phyloP scores from a whole-genome alignment of 2,888 invertebrate genomes.

The Escarpia spicata region DNA sequence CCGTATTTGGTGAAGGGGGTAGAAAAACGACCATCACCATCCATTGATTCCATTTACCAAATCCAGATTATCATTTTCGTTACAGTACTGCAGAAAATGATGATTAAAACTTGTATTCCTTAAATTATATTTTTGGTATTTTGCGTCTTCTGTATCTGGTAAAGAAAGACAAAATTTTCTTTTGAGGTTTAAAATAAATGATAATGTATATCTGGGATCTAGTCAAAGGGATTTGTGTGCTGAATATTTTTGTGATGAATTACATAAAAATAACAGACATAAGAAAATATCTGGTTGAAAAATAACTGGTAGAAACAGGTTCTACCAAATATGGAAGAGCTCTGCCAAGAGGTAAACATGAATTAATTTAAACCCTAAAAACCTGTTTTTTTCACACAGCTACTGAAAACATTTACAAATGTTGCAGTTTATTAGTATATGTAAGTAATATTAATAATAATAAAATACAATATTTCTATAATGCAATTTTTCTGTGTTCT shows the following conservation, averaged over 20 bases:
- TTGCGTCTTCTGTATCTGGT: neutral
- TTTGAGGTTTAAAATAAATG: neutral
- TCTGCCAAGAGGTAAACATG: neutral
- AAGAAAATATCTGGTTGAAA: too few species aligned
- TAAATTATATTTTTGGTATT: neutral
- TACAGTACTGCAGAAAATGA: neutral
- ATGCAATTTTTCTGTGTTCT: too few species aligned
- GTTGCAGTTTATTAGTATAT: too few species aligned
- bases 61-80: neutral
- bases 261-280: too few species aligned
- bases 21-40: neutral
- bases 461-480: too few species aligned
- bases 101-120: neutral
- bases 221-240: neutral
- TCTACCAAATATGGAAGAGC: neutral
- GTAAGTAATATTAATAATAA: too few species aligned
- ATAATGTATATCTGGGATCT: slow-evolving; percentile 72
- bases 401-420: neutral
- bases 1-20: neutral
- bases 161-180: neutral
- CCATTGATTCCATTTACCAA: neutral
- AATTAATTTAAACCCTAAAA: neutral
- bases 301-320: neutral
- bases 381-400: neutral
- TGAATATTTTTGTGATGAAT: neutral